These are phyloP conservation scores for Hylaeus volcanicus DNA, from an alignment of 1,140 invertebrate genomes.

Conservation along the genomic window DNA sequence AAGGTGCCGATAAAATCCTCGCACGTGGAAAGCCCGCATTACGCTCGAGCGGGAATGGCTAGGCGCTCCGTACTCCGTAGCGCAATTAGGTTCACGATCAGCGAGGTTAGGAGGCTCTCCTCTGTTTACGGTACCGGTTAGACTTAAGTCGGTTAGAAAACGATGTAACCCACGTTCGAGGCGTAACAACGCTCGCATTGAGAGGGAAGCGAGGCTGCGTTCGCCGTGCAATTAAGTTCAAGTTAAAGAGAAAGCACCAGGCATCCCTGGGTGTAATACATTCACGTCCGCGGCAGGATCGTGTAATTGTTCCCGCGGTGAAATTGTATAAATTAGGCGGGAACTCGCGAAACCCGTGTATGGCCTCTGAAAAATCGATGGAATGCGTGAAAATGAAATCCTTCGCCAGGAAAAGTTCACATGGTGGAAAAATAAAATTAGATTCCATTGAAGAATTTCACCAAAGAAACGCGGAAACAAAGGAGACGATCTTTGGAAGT, in stretches of 20 bases:
- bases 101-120: background rate
- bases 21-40: too few species aligned
- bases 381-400: background rate
- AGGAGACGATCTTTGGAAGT: too few species aligned
- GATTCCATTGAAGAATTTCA: too few species aligned
- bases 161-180: background rate
- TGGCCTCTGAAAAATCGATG: background rate
- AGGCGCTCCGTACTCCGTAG: background rate
- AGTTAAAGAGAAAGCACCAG: constrained; percentile 48
- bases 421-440: background rate
- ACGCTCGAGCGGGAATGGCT: background rate
- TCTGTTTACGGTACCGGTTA: background rate
- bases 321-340: constrained; percentile 43
- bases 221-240: constrained; percentile 41
- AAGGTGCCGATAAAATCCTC: too few species aligned
- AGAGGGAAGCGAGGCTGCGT: constrained; percentile 31
- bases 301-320: constrained; percentile 46
- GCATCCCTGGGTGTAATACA: constrained; percentile 10
- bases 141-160: background rate
- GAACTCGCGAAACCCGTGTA: background rate
- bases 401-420: background rate
- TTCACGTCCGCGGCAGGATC: constrained; percentile 1
- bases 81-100: background rate
- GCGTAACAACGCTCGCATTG: background rate
- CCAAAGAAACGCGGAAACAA: too few species aligned